Evolutionary conservation across 2,888 invertebrate species (phyloP), one percentile per base, ranked within the genome.

Genomic region (Esperia sulphurella): DNA sequence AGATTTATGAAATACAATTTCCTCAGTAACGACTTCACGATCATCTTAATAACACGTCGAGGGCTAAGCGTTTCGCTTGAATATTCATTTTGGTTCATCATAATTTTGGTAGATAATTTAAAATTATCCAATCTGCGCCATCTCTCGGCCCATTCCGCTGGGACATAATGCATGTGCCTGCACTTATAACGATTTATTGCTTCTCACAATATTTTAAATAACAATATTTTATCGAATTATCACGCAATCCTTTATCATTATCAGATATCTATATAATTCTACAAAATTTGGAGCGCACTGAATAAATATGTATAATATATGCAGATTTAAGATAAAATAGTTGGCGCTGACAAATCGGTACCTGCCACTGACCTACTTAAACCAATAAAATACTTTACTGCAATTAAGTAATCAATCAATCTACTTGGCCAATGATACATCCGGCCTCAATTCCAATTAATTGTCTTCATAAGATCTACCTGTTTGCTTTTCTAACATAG

Each of bases 1-100:
- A 84, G 63, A 81, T 83, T 86, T 85, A 87, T 87, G 76, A 87
- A 89, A 89, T 85, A 88, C 80, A 87, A 87, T 88, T 85, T 85
- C 68, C 76, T 72, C 62, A 58, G 77, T 87, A 88, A 89, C 88
- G 82, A 85, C 81, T 79, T 80, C 83, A 82, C 87, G 86, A 87
- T 79, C 84, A 71, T 78, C 80, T 84, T 88, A 88, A 88, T 88
- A 87, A 83, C 80, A 85, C 74, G 77, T 67, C 71, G 65, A 63
- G 71, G 64, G 78, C 71, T 84, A 86, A 88, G 78, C 79, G 83
- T 80, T 85, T 86, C 80, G 75, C 76, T 79, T 88, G 86, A 87
- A 87, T 88, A 88, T 89, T 87, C 85, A 88, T 89, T 84, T 83
- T 65, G 68, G 77, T 73, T 83, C 79, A 82, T 84, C 80, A 85